Evolutionary conservation across 2,888 invertebrate genomes (phyloP).

Genomic region (Apodemia hepburni): DNA sequence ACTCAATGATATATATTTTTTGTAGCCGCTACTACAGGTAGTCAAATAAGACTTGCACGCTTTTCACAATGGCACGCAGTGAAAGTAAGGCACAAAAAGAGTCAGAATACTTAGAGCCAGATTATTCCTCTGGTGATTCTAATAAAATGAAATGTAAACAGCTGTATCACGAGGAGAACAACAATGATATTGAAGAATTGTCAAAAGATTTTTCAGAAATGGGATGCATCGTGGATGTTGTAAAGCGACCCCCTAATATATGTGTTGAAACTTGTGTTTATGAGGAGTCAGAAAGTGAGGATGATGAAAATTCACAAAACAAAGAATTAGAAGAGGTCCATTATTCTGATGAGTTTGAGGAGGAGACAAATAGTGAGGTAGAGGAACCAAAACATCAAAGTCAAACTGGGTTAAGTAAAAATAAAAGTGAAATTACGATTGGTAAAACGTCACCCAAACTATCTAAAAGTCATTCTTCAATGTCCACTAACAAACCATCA

Average conservation of each 20-base stretch:
- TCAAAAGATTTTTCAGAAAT: slow-evolving; percentile 67
- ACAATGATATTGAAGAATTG: slow-evolving; percentile 69
- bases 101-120: slow-evolving; percentile 46
- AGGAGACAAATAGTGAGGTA: slow-evolving; percentile 54
- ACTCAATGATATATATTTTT: slow-evolving; percentile 34
- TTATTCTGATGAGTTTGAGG: slow-evolving; percentile 73
- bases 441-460: slow-evolving; percentile 46
- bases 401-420: slow-evolving; percentile 38
- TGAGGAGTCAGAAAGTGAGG: slow-evolving; percentile 40
- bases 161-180: slow-evolving; percentile 65
- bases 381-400: slow-evolving; percentile 42
- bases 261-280: slow-evolving; percentile 66
- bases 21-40: slow-evolving; percentile 41
- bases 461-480: slow-evolving; percentile 56
- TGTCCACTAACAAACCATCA: slow-evolving; percentile 41
- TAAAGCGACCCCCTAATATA: slow-evolving; percentile 63
- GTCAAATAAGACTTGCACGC: slow-evolving; percentile 47
- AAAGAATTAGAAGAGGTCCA: slow-evolving; percentile 46
- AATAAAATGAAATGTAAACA: slow-evolving; percentile 57
- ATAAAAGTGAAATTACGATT: slow-evolving; percentile 30
- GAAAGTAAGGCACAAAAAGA: slow-evolving; percentile 48
- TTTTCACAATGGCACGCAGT: slow-evolving; percentile 56
- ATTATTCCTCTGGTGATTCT: slow-evolving; percentile 63
- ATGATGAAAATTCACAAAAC: slow-evolving; percentile 23
- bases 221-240: slow-evolving; percentile 69